phyloP scores from a whole-genome alignment of 2,797 vertebrate species.

The Sebastes kiyomatsui region DNA sequence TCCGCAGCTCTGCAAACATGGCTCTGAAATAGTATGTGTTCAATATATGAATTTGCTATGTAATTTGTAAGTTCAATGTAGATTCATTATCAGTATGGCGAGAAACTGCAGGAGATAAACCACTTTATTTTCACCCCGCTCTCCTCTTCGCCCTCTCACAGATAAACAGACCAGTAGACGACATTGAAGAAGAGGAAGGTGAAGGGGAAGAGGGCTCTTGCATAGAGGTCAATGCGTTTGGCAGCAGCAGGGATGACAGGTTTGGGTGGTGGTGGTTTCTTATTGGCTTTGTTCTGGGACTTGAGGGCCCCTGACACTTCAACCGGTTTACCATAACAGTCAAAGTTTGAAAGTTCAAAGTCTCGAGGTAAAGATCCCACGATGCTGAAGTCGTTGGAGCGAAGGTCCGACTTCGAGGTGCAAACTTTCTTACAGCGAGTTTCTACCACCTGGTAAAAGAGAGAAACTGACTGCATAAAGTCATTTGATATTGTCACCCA shows the following conservation, averaged over 20 bases:
- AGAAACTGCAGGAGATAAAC: background rate
- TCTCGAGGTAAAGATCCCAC: constrained; percentile 97
- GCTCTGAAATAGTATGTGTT: constrained; percentile 7
- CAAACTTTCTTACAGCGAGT: constrained; percentile 98
- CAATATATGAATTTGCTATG: background rate
- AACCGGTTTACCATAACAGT: constrained; percentile 98
- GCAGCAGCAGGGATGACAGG: constrained; percentile 95
- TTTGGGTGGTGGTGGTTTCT: constrained; percentile 93
- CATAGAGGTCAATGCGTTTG: constrained; percentile 95
- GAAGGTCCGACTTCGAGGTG: constrained; percentile 96
- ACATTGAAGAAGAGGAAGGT: constrained; percentile 97
- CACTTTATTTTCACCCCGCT: background rate
- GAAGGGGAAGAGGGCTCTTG: constrained; percentile 95
- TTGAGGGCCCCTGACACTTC: constrained; percentile 91
- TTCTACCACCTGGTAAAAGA: constrained; percentile 89
- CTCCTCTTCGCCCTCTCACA: constrained; percentile 76
- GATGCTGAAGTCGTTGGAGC: constrained; percentile 98
- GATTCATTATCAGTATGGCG: background rate
- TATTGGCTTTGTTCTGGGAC: constrained; percentile 92
- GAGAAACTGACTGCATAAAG: background rate
- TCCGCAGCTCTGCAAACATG: constrained; percentile 10
- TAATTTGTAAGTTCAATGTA: background rate
- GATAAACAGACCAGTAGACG: constrained; percentile 97
- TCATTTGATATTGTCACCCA: background rate
- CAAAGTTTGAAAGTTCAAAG: constrained; percentile 98